Base-by-base conservation (phyloP, 2,797 vertebrate genomes). In the Florisuga fusca region DNA sequence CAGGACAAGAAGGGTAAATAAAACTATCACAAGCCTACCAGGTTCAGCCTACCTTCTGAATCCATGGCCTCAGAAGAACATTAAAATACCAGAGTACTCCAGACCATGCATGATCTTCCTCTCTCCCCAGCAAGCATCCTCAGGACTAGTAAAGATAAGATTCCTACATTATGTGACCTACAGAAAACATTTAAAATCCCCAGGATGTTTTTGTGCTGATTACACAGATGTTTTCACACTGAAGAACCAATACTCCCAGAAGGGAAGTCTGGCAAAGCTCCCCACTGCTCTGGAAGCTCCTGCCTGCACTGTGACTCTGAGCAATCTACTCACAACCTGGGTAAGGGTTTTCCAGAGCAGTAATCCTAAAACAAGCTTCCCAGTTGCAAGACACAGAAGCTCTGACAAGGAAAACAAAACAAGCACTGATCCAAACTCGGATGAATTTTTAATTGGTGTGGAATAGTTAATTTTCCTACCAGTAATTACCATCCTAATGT, bases 1-100 rank as follows among this genome's bases (percentile, higher is more conserved):
- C 29, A 80, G 53, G 29, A 63, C 66, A 51, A 9, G 10, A 54
- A 43, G 27, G 92, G 90, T 67, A 94, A 92, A 92, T 8, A 69
- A 77, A 46, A 22, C 9, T 19, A 45, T 38, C n/a, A 19, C 33
- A 2, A 10, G 51, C 74, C 43, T 75, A 73, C 73, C 87, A 89
- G 34, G n/a, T n/a, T n/a, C n/a, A n/a, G n/a, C n/a, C n/a, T n/a
- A n/a, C n/a, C n/a, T n/a, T n/a, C n/a, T n/a, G n/a, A n/a, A 81
- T 43, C 77, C 12, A 0, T 51, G 33, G 69, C 66, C 71, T 82
- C 87, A 38, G 27, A 84, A 71, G 45, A 76, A 73, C 27, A 7
- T 29, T 33, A 45, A 57, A 89, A 48, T 15, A 51, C 18, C 18
- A 8, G 22, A 67, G 23, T 46, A 74, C 72, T 64, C 71, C 1